phyloP scores from a whole-genome alignment of 2,113 vertebrate genomes.

The Todiramphus chloris region DNA sequence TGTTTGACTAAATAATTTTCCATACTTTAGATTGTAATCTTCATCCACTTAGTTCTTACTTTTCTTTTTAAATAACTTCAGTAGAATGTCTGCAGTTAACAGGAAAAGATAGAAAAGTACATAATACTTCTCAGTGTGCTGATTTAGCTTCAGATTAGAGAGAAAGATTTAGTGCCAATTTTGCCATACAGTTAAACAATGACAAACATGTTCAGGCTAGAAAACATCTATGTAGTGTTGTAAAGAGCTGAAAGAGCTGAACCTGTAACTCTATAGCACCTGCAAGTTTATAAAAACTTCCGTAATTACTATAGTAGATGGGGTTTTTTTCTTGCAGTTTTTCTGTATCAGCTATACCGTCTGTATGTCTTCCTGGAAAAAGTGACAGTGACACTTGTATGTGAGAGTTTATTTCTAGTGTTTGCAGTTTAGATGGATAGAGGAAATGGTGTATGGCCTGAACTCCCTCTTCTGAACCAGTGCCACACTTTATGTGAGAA shows the following conservation, averaged over 20 bases:
- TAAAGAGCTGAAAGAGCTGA: constrained; percentile 16
- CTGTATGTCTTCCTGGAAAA: neutral
- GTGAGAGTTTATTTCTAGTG: neutral
- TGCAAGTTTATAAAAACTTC: constrained; percentile 15
- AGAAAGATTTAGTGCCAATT: neutral
- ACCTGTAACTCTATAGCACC: neutral
- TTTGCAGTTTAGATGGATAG: neutral
- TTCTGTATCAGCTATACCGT: neutral
- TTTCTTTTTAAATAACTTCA: neutral
- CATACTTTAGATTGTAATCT: neutral
- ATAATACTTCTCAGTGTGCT: neutral
- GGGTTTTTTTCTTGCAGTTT: neutral
- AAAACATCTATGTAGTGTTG: neutral
- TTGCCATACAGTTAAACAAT: constrained; percentile 1
- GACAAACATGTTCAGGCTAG: neutral
- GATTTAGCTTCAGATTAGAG: neutral
- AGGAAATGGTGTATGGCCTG: neutral
- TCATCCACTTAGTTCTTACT: neutral
- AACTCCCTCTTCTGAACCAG: neutral
- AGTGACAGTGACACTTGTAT: neutral
- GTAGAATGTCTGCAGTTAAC: neutral
- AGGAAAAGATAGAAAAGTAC: neutral
- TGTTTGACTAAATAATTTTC: neutral
- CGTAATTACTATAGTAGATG: neutral
- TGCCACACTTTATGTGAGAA: neutral